Evolutionary conservation across 2,888 invertebrate species (phyloP), one percentile per base, ranked within the genome.

Genomic region (Rotaria socialis): DNA sequence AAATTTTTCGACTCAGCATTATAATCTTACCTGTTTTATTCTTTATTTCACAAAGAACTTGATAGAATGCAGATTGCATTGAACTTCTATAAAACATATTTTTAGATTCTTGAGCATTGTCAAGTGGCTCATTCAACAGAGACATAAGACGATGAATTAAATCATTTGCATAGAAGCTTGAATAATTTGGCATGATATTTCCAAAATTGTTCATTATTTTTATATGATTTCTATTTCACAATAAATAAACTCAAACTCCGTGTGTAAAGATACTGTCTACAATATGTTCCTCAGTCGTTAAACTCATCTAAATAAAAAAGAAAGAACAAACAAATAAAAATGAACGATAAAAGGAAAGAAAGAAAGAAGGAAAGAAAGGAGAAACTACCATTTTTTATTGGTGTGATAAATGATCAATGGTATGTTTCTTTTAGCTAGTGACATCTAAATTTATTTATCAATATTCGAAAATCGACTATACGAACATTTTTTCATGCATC

Each of bases 71-170:
- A 4, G 75, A 43, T 43, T 75, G 24, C 41, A 80, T 24, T 6
- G 97, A 94, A 92, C 99, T 98, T 92, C 96, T 96, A 92, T 97
- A 96, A 88, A 99, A 93, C 87, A 97, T 96, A 92, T 97, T 97
- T 93, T 99, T 99, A 91, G 98, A 24, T 55, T 52, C 19, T 24
- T 27, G 43, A 19, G 55, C 50, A 47, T 43, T 41, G 14, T 80
- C 47, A n/a, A 80, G 80, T n/a, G 47, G 80, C 47, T 80, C 47
- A 80, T 80, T 35, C 4, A 47, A 24, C 2, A 80, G 22, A 24
- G n/a, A 10, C 14, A 80, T 24, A 24, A 80, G 1, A 14, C 47
- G 24, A 47, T 80, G 7, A 2, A 24, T 47, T 14, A 80, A n/a
- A 80, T 75, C 41, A 35, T 67, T 67, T 3, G 14, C 5, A 67